These are phyloP conservation scores for Miichthys miiuy DNA, from an alignment of 2,797 vertebrate genomes.

Conservation along the genomic window DNA sequence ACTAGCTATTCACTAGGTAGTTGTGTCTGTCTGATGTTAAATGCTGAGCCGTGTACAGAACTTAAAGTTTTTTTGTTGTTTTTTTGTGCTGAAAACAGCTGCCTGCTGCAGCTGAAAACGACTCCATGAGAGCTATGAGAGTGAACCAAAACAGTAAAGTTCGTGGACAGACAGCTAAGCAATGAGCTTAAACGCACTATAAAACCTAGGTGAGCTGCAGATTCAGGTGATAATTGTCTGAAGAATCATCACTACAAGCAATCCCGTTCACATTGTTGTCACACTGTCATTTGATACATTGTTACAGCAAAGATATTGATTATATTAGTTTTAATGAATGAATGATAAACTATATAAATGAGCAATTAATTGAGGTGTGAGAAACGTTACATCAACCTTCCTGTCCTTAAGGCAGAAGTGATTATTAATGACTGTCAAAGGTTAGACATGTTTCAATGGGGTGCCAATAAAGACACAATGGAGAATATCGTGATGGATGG, in stretches of 20 bases:
- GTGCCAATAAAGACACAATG: constrained; percentile 73
- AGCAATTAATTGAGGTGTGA: constrained; percentile 43
- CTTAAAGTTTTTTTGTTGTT: neutral
- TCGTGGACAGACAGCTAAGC: neutral
- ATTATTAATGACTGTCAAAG: constrained; percentile 75
- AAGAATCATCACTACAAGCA: neutral
- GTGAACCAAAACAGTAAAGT: neutral
- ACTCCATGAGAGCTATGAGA: neutral
- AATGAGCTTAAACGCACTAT: neutral
- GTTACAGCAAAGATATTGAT: neutral
- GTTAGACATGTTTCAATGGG: constrained; percentile 63
- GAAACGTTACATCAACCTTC: constrained; percentile 49
- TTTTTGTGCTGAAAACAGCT: neutral
- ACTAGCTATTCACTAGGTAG: neutral
- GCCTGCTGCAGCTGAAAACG: neutral
- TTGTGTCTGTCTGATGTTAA: neutral
- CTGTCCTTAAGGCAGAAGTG: constrained; percentile 46
- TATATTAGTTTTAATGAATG: neutral
- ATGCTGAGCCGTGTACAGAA: neutral
- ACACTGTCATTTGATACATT: neutral
- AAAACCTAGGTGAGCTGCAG: neutral
- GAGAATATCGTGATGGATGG: constrained; percentile 67
- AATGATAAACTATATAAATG: constrained; percentile 29
- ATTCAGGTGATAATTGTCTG: neutral
- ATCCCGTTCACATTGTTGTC: neutral